Evolutionary conservation across 2,888 invertebrate species (phyloP), one percentile per base, ranked within the genome.

Genomic region (Chymomyza procnemis): DNA sequence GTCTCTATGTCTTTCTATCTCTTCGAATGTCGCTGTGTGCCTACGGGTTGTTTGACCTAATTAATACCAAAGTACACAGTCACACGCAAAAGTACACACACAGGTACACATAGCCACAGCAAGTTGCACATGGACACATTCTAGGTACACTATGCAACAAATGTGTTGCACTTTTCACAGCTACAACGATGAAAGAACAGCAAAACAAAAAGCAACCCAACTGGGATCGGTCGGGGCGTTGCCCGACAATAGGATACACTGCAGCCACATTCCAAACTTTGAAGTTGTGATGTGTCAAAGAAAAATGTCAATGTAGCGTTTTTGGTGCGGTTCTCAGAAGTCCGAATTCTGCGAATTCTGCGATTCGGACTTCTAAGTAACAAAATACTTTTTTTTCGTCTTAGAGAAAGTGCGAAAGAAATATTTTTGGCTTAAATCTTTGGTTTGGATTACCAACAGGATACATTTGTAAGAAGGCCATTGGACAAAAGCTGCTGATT

Each of bases 21-120:
- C 34, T 12, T 41, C 34, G 12, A 2, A 9, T 41, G 34, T 41
- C 34, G 34, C 34, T 50, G 1, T 14, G 19, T 21, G 54, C 54
- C 64, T 69, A 69, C 78, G 78, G 80, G 80, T 80, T 68, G 69
- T 73, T 63, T 85, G 86, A 77, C 81, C 88, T 75, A 83, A 81
- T 81, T 81, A 81, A 85, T 67, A 61, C 68, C 59, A 61, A 60
- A 55, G 64, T 18, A 54, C 54, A 41, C 34, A 41, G 34, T 41
- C 34, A 41, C 34, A 41, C 54, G 21, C 54, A 19, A 12, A 54
- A 18, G 12, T 22, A 21, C 19, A 18, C 18, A 12, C 50, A 18
- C 50, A 50, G 2, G 18, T 18, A 50, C 50, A 18, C 19, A 50
- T 2, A 50, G 4, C 6, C 50, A 50, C 50, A n/a, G 14, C 4